Evolutionary conservation across 2,888 invertebrate genomes (phyloP), one percentile per base, ranked within the genome.

Genomic region (Willowsia nigromaculata): DNA sequence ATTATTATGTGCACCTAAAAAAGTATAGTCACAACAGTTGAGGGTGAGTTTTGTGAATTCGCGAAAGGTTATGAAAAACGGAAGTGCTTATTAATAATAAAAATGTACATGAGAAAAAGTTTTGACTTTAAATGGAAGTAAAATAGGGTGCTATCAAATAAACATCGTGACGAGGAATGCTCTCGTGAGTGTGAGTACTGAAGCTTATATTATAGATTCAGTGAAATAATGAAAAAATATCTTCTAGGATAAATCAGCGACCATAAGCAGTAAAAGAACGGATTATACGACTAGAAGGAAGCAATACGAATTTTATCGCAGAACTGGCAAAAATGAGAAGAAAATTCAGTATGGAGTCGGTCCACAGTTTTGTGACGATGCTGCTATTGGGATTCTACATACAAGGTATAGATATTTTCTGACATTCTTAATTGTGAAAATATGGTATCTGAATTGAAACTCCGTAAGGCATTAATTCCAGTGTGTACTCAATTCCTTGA

Each of bases 351-450:
- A 81, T 87, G 80, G 56, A 78, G 13, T 9, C 43, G 11, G 30
- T 9, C 33, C 40, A 30, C 40, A 25, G 6, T 62, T 59, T 27
- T 15, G 47, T 76, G 76, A 76, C 76, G 76, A 22, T 82, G 13
- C 56, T 87, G 11, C 59, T 76, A 50, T 27, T 87, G 30, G 88
- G 88, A 83, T 53, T 82, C 83, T 82, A 43, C 88, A 76, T 88
- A 88, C 43, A 82, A 88, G 88, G 88, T 88, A 88, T 7, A 22
- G 4, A 71, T 68, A n/a, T 43, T 13, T 4, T 9, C 22, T 43
- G 15, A 15, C 13, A 25, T 71, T 68, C 9, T 71, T 71, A 71
- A 71, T 71, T 43, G 22, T 15, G 2, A n/a, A 43, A 37, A 71
- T 50, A 4, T 13, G 13, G 13, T 6, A 30, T 65, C 4, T 25